Conservation (phyloP, 2,113 vertebrate species). For the Gallinago paraguaiae region DNA sequence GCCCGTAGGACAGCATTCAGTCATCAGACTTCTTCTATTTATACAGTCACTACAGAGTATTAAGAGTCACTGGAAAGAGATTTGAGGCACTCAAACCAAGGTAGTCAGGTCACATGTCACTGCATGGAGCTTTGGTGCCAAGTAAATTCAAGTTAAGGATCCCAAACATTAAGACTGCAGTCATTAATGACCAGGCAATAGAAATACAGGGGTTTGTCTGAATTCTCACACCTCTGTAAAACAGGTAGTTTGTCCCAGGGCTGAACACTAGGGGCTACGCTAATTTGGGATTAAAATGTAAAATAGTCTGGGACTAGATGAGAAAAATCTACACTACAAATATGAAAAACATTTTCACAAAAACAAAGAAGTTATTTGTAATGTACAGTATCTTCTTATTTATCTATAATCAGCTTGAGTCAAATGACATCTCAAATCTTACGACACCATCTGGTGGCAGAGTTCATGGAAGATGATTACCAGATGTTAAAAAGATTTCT, state of each 20-base stretch:
- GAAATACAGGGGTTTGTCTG: background rate
- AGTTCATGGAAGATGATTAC: background rate
- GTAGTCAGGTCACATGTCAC: background rate
- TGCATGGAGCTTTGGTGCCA: background rate
- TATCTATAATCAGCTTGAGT: background rate
- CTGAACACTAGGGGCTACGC: background rate
- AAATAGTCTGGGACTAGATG: background rate
- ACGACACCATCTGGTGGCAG: conserved; percentile 54
- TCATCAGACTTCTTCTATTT: background rate
- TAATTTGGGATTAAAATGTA: background rate
- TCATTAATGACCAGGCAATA: background rate
- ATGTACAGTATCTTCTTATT: background rate
- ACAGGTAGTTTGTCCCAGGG: background rate
- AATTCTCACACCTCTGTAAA: background rate
- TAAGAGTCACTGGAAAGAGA: background rate
- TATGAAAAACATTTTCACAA: background rate
- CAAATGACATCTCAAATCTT: background rate
- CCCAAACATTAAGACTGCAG: background rate
- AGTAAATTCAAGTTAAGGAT: background rate
- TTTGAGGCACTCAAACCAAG: background rate
- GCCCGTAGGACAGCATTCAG: background rate
- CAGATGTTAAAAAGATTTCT: background rate
- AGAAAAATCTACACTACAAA: background rate
- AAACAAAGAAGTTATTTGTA: background rate
- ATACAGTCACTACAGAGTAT: background rate